These are phyloP conservation scores for Mirounga angustirostris DNA, from an alignment of 2,113 vertebrate genomes.

Conservation along the genomic window DNA sequence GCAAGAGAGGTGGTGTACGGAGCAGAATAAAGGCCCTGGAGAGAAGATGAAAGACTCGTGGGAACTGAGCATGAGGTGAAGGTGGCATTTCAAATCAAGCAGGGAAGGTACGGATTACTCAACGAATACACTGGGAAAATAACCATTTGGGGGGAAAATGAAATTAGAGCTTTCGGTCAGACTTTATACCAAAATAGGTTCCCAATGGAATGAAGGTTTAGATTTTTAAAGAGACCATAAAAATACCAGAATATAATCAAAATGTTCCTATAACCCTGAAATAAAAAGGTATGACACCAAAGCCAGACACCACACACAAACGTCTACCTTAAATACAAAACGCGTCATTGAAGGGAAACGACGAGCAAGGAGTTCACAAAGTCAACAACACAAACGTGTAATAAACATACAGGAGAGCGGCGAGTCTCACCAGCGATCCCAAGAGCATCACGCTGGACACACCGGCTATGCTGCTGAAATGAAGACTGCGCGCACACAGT, in stretches of 20 bases:
- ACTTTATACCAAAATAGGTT: neutral
- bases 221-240: neutral
- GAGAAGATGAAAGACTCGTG: neutral
- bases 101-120: neutral
- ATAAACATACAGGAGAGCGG: neutral
- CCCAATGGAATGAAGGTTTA: neutral
- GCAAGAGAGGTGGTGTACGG: neutral
- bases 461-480: too few relatives aligned
- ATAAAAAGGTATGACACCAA: neutral
- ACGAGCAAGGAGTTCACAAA: neutral
- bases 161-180: neutral
- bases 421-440: neutral
- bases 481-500: neutral
- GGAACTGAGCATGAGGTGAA: neutral
- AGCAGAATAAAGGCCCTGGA: neutral
- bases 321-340: neutral
- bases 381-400: neutral
- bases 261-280: neutral
- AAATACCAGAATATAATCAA: neutral
- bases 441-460: neutral
- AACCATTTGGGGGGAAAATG: neutral
- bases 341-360: neutral
- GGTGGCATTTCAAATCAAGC: neutral
- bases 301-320: neutral
- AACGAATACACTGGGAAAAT: neutral